These are phyloP conservation scores for Microdon myrmicae DNA, from an alignment of 2,888 invertebrate genomes.

Conservation along the genomic window DNA sequence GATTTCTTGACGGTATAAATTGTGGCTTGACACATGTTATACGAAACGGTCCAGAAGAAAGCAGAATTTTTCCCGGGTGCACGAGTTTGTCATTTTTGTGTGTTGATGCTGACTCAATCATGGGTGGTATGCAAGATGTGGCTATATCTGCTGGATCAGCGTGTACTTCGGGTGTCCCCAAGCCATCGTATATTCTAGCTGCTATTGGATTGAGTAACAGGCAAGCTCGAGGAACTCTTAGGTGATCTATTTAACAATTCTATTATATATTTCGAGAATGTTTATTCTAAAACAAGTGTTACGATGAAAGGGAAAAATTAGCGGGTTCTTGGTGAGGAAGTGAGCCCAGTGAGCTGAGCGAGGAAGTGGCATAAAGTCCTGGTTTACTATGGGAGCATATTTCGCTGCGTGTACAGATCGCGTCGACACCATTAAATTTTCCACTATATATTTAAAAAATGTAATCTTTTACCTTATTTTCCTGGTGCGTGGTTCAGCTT, in stretches of 20 bases:
- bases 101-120: constrained; percentile 96
- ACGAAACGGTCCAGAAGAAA: constrained; percentile 88
- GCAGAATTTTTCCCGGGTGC: constrained; percentile 93
- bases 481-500: no score
- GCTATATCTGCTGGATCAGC: constrained; percentile 97
- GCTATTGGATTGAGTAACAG: constrained; percentile 99
- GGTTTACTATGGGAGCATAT: no score
- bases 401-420: constrained; percentile 1
- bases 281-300: background rate
- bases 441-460: no score
- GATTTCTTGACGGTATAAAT: constrained; percentile 81
- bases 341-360: no score
- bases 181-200: constrained; percentile 96
- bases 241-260: constrained; percentile 70
- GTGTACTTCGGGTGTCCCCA: constrained; percentile 96
- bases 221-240: constrained; percentile 97
- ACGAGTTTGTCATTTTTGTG: constrained; percentile 97
- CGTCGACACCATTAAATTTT: no score
- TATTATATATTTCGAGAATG: background rate
- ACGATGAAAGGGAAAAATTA: background rate
- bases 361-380: no score
- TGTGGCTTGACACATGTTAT: constrained; percentile 84
- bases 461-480: no score
- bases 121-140: constrained; percentile 98
- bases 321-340: no score